Evolutionary conservation across 2,797 vertebrate species (phyloP).

Genomic region (Tamandua tetradactyla): DNA sequence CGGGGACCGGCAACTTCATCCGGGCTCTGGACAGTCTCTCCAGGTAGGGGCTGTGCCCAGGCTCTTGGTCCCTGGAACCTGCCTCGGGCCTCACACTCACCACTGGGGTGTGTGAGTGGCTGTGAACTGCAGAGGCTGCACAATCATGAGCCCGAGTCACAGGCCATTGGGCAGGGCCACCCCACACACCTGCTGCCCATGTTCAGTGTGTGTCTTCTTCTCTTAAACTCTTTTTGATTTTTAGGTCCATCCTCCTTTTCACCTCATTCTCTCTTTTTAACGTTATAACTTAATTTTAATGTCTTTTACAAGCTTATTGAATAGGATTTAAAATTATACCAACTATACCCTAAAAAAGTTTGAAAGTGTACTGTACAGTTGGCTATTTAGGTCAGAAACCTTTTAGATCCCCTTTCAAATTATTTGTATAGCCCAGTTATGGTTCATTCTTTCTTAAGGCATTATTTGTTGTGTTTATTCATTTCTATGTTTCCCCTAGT

Average conservation of each 20-base stretch:
- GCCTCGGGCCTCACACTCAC: neutral
- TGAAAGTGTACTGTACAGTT: no score
- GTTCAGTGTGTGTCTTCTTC: neutral
- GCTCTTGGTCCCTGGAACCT: no score
- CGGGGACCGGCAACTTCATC: constrained; percentile 92
- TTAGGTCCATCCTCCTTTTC: neutral
- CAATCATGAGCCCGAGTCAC: neutral
- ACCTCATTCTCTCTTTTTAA: neutral
- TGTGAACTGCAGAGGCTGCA: neutral
- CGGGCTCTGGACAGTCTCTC: constrained; percentile 97
- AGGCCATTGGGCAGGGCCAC: neutral
- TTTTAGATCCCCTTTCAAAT: no score
- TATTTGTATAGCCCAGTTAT: no score
- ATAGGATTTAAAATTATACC: no score
- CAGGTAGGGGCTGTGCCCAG: constrained; percentile 87
- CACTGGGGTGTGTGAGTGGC: neutral
- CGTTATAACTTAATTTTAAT: no score
- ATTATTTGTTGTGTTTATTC: neutral
- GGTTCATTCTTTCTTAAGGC: neutral
- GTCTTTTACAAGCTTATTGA: no score
- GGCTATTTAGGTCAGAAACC: no score
- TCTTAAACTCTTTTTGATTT: neutral
- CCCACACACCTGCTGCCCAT: fast-evolving
- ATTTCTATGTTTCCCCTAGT: neutral
- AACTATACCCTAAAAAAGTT: no score